phyloP scores from a whole-genome alignment of 2,113 vertebrate genomes.

The Hylia prasina region DNA sequence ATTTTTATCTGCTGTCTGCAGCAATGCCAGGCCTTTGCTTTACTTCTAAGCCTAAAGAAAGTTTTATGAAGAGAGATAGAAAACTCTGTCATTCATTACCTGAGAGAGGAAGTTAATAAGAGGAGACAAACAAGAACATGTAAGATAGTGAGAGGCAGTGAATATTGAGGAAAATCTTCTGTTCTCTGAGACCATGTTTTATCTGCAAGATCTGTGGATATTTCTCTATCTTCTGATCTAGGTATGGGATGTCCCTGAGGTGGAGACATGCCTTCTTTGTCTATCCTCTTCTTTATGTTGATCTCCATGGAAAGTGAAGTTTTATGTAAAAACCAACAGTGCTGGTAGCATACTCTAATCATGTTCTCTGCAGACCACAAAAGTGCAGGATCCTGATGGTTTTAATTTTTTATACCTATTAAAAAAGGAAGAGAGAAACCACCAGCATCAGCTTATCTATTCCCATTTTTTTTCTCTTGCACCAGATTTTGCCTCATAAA shows the following conservation, averaged over 20 bases:
- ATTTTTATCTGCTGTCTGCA: not conserved
- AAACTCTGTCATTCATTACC: not conserved
- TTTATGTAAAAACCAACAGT: not conserved
- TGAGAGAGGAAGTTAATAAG: not conserved
- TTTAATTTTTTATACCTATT: not conserved
- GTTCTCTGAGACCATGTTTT: not conserved
- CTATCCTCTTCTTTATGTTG: not conserved
- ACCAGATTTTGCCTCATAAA: not conserved
- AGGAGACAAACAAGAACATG: not conserved
- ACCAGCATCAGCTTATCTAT: not conserved
- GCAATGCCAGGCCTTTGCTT: not conserved
- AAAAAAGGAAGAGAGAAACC: not conserved
- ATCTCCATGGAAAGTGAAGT: not conserved
- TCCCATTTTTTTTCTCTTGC: not conserved
- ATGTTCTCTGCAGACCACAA: not conserved
- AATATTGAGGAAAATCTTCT: not conserved
- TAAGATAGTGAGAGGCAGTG: not conserved
- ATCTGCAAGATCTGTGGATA: not conserved
- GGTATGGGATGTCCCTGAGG: not conserved
- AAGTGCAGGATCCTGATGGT: not conserved
- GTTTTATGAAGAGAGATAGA: not conserved
- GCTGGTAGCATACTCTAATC: not conserved
- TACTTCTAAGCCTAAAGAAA: not conserved
- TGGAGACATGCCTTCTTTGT: not conserved
- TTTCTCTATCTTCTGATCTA: not conserved